These are phyloP conservation scores for Dendropsophus ebraccatus DNA, from an alignment of 2,113 vertebrate species.

Conservation along the genomic window DNA sequence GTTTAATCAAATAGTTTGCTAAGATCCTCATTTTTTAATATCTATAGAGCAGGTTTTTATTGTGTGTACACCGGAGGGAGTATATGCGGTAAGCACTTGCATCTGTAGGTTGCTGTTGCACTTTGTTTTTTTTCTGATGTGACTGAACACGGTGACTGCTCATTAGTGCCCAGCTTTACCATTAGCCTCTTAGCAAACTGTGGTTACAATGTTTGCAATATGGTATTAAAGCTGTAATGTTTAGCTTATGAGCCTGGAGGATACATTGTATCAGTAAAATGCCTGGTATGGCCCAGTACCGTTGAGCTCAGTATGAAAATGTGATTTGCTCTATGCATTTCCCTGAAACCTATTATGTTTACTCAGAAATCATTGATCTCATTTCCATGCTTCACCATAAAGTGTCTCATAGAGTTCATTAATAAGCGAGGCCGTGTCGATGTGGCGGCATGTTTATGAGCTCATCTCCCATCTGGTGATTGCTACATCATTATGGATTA, in stretches of 20 bases:
- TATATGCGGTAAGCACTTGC: too few species aligned
- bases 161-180: conserved; percentile 24
- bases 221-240: not conserved
- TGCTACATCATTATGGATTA: conserved; percentile 3
- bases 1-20: too few species aligned
- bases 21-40: too few species aligned
- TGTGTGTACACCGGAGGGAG: too few species aligned
- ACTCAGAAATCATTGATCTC: conserved; percentile 17
- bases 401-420: conserved; percentile 14
- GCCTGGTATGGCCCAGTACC: not conserved
- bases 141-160: conserved; percentile 20
- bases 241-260: not conserved
- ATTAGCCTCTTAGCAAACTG: conserved; percentile 11
- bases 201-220: not conserved
- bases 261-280: not conserved
- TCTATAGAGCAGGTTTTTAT: too few species aligned
- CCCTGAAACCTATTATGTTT: conserved; percentile 9
- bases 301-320: not conserved
- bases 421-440: conserved; percentile 19
- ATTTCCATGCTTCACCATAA: not conserved
- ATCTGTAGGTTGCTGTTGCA: too few species aligned
- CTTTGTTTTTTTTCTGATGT: too few species aligned
- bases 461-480: conserved; percentile 8
- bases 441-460: conserved; percentile 20
- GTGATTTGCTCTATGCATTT: not conserved